Base-by-base conservation (phyloP, 2,888 invertebrate species). In the Polyommatus iphigenia region DNA sequence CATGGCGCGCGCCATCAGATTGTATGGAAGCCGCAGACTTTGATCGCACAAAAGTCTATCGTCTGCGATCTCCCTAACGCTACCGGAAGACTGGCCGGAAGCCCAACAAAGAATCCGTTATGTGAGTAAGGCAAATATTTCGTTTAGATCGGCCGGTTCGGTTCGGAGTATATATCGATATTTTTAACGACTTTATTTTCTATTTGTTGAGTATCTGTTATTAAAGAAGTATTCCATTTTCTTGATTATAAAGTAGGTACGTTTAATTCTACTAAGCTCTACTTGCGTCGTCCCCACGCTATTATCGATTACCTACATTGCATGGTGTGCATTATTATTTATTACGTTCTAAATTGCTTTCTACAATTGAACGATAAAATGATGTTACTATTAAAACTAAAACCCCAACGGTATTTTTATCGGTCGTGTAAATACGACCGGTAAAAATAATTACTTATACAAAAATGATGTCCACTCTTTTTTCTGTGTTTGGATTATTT, bases 41-140 rank as follows among this genome's bases (percentile, higher is more conserved):
- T n/a, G n/a, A n/a, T n/a, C n/a, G n/a, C n/a, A n/a, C n/a, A n/a
- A n/a, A n/a, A n/a, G n/a, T n/a, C n/a, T n/a, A n/a, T n/a, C n/a
- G n/a, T n/a, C n/a, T n/a, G n/a, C n/a, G n/a, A n/a, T n/a, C n/a
- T n/a, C n/a, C n/a, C n/a, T n/a, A 73, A 32, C 85, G 84, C 87
- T 86, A 83, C 85, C 91, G 92, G 91, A 91, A 91, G 87, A 83
- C 81, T 79, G 86, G 84, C 89, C 90, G 90, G 89, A 90, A 87
- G 87, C 87, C 84, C 87, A 86, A 92, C 91, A 93, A 91, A 87
- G 88, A 85, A 87, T 87, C 90, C 90, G 90, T 93, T 93, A 89
- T 90, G 85, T 84, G 86, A 87, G 84, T 85, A 75, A 24, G 85
- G 82, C 80, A 83, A 84, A 85, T 86, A 86, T 84, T 77, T 29